Evolutionary conservation across 2,888 invertebrate genomes (phyloP).

Genomic region (Himalopsyche japonica): DNA sequence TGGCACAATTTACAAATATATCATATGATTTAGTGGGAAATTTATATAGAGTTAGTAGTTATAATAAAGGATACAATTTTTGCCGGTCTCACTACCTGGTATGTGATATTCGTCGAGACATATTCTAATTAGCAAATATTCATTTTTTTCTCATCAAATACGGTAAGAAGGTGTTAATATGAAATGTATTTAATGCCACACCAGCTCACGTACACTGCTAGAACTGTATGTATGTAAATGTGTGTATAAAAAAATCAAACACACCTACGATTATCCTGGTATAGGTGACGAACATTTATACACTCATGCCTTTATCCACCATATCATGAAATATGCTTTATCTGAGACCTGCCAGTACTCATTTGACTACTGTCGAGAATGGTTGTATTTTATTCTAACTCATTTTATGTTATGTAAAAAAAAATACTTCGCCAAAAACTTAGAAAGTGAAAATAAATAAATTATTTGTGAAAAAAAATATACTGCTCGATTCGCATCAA

Average conservation of each 20-base stretch:
- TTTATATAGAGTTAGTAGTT: too few relatives aligned
- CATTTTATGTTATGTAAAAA: not conserved
- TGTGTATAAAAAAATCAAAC: not conserved
- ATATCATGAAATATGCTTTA: not conserved
- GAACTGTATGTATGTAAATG: not conserved
- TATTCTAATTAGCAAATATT: not conserved
- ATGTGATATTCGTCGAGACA: not conserved
- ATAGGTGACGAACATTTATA: not conserved
- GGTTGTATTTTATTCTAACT: not conserved
- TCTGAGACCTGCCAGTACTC: not conserved
- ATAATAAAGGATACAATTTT: not conserved
- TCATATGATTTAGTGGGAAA: too few relatives aligned
- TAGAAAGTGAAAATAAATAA: not conserved
- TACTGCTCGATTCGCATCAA: not conserved
- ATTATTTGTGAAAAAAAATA: not conserved
- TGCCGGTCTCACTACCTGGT: not conserved
- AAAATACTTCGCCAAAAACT: not conserved
- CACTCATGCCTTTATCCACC: not conserved
- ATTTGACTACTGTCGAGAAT: not conserved
- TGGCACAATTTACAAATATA: too few relatives aligned
- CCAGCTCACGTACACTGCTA: not conserved
- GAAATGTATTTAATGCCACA: not conserved
- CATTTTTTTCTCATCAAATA: not conserved
- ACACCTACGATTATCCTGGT: not conserved
- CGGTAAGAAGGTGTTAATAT: not conserved